Evolutionary conservation across 2,797 vertebrate species (phyloP).

Genomic region (Pseudochaenichthys georgianus): DNA sequence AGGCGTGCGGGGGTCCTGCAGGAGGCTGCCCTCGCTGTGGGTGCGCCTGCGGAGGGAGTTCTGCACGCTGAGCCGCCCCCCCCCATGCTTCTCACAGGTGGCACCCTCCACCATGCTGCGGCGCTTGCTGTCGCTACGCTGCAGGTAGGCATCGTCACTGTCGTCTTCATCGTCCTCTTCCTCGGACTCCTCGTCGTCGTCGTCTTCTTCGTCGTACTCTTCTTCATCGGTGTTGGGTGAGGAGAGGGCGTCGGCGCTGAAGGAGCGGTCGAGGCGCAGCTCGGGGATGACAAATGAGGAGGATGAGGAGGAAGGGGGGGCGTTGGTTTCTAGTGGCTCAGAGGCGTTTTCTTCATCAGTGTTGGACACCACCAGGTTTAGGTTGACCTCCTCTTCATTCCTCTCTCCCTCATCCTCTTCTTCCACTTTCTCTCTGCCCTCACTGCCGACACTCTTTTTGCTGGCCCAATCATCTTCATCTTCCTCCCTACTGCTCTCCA

Average conservation of each 20-base stretch:
- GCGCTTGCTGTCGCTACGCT: constrained; percentile 87
- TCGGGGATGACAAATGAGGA: constrained; percentile 91
- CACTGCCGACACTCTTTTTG: constrained; percentile 58
- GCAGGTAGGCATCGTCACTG: constrained; percentile 89
- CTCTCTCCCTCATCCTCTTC: constrained; percentile 44
- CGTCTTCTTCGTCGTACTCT: constrained; percentile 85
- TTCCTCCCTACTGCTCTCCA: constrained; percentile 33
- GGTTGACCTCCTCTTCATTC: constrained; percentile 49
- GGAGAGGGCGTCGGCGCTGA: constrained; percentile 83
- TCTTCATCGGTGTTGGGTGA: constrained; percentile 82
- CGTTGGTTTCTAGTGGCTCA: constrained; percentile 77
- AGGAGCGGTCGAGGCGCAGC: constrained; percentile 90
- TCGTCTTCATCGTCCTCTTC: constrained; percentile 88
- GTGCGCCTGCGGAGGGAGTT: constrained; percentile 93
- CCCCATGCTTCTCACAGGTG: constrained; percentile 85
- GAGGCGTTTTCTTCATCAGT: constrained; percentile 81
- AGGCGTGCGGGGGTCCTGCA: constrained; percentile 90
- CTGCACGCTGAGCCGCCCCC: constrained; percentile 88
- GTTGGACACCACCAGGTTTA: constrained; percentile 63
- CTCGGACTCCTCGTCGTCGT: constrained; percentile 85
- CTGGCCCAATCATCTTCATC: constrained; percentile 47
- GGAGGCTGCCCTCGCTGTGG: constrained; percentile 95
- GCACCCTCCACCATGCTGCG: constrained; percentile 93
- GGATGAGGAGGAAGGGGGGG: constrained; percentile 83
- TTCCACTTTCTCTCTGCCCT: constrained; percentile 53